phyloP scores from a whole-genome alignment of 1,140 invertebrate genomes.

The Leptoteleia sp. region DNA sequence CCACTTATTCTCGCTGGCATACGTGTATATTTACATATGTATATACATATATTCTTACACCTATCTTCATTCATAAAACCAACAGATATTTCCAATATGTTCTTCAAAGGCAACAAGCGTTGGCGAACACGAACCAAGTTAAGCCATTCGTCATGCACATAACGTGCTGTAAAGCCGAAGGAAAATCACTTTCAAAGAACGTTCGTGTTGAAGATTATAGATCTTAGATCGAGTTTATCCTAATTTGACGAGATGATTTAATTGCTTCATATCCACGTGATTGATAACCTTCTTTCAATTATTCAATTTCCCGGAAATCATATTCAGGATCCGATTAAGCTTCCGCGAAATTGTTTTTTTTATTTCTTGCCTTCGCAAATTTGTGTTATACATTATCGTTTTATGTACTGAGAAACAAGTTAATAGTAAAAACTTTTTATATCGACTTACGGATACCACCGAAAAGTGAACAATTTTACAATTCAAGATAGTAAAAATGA shows the following conservation, averaged over 20 bases:
- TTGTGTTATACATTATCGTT: too few relatives aligned
- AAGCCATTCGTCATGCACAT: conserved; percentile 43
- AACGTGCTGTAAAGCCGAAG: too few relatives aligned
- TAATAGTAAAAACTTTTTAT: too few relatives aligned
- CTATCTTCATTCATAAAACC: conserved; percentile 70
- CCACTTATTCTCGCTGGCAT: conserved; percentile 18
- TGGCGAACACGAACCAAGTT: conserved; percentile 56
- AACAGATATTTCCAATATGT: conserved; percentile 75
- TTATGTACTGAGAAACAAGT: too few relatives aligned
- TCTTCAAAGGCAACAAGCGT: conserved; percentile 51
- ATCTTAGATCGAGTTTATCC: conserved; percentile 3
- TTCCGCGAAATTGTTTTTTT: too few relatives aligned
- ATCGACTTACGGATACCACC: too few relatives aligned
- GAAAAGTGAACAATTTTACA: too few relatives aligned
- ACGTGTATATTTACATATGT: conserved; percentile 15
- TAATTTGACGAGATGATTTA: conserved; percentile 4
- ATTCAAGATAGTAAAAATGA: too few relatives aligned
- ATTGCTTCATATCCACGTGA: neutral
- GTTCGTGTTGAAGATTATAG: conserved; percentile 1
- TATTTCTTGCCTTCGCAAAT: too few relatives aligned
- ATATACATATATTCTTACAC: conserved; percentile 10
- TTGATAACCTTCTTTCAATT: neutral
- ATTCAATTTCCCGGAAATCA: neutral
- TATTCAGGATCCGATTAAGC: neutral
- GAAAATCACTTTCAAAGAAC: conserved; percentile 27